Base-by-base conservation (phyloP, 2,113 vertebrate genomes). In the Etia nguti region DNA sequence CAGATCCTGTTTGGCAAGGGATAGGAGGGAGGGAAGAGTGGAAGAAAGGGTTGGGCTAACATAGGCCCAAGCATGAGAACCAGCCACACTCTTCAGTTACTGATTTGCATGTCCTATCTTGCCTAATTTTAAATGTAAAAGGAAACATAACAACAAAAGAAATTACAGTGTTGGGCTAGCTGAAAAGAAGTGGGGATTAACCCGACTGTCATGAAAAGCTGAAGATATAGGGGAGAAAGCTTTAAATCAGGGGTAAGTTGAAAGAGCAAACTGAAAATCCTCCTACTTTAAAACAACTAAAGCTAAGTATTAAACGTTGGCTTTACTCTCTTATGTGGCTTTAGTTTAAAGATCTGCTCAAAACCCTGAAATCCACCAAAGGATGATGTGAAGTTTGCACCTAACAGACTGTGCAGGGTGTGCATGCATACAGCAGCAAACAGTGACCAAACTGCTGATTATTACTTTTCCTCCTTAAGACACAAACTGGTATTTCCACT, bases 1-100 rank as follows among this genome's bases (percentile, higher is more conserved):
- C 95, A 95, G 90, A 96, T 95, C 95, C 95, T 94, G 95, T 96
- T 96, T 96, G 94, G 94, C 95, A 94, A 95, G 95, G 93, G 90
- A 89, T 46, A 50, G 93, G 93, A 93, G 94, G 93, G 92, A 94
- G 94, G 94, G 92, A 93, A 90, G 92, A 79, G 88, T 88, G 85
- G 88, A 88, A 88, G 83, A 48, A 88, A 93, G 90, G 93, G 95
- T 89, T 95, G 90, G 95, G 95, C 93, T 89, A 82, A 90, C 68
- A 80, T 94, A 81, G 81, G 91, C 87, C 93, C 79, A 88, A 91
- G 92, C 94, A 94, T 95, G 94, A 95, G 93, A 96, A 96, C 90
- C 81, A 77, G 85, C 57, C 26, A 12, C 29, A 68, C 87, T 89
- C 93, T 94, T 95, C 91, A 77, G 91, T 93, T 95, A 86, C 93